phyloP scores from a whole-genome alignment of 1,140 invertebrate species.

The Bombus haemorrhoidalis region DNA sequence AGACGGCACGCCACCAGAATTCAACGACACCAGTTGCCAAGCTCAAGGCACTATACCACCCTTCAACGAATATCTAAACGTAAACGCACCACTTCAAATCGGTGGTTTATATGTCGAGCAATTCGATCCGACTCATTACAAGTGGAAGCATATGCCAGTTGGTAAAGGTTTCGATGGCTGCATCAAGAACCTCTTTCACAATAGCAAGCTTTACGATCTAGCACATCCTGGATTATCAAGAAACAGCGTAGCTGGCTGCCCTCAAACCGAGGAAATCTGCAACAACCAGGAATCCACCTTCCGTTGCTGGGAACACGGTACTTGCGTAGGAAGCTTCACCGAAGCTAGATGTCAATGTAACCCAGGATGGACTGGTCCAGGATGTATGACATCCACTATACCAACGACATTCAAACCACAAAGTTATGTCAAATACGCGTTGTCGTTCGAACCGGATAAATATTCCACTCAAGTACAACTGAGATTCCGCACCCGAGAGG shows the following conservation, averaged over 20 bases:
- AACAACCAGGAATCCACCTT: constrained; percentile 91
- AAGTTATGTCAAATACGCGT: constrained; percentile 97
- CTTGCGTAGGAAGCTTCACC: constrained; percentile 94
- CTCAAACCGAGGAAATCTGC: constrained; percentile 94
- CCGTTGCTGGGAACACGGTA: constrained; percentile 95
- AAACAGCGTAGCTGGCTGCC: constrained; percentile 93
- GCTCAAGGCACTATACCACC: constrained; percentile 93
- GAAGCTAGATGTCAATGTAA: constrained; percentile 95
- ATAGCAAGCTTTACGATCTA: constrained; percentile 96
- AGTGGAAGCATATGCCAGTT: constrained; percentile 93
- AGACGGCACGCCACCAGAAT: constrained; percentile 92
- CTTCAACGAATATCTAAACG: constrained; percentile 98
- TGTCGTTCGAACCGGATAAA: constrained; percentile 96
- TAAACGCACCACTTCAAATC: constrained; percentile 96
- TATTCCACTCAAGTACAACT: constrained; percentile 96
- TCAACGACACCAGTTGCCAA: constrained; percentile 94
- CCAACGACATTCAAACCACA: constrained; percentile 95
- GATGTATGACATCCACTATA: constrained; percentile 92
- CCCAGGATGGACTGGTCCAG: constrained; percentile 94
- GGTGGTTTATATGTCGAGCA: constrained; percentile 94
- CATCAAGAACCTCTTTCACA: constrained; percentile 96
- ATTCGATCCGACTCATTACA: constrained; percentile 92
- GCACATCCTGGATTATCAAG: constrained; percentile 93
- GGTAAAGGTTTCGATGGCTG: constrained; percentile 97
- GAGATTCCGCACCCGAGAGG: constrained; percentile 95